Percentiles rank a stretch among this genome's conserved stretches.
These are phyloP conservation scores for Oreohelix idahoensis DNA, from an alignment of 1,140 invertebrate genomes.

Conservation along the genomic window DNA sequence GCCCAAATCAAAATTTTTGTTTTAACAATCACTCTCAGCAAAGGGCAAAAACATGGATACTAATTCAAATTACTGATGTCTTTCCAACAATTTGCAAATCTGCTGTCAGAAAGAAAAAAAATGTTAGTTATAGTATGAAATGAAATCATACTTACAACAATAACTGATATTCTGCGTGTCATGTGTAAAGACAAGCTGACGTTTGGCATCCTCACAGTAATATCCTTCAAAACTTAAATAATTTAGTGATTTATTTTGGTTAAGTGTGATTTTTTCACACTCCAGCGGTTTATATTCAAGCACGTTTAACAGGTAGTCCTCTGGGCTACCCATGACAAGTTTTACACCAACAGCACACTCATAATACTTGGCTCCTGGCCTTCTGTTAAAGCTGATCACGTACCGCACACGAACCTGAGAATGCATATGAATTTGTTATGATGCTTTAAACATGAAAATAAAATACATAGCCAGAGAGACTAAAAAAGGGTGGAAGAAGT, in stretches of 20 bases:
- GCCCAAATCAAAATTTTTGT: too few relatives aligned
- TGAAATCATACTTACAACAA: conserved; percentile 11
- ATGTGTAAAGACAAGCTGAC: neutral
- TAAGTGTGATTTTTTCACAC: conserved; percentile 1
- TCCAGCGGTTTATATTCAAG: neutral
- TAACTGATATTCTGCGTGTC: neutral
- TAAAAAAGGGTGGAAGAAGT: too few relatives aligned
- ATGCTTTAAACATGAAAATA: neutral
- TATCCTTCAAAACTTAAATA: neutral
- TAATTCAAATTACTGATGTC: too few relatives aligned
- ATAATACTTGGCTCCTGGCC: neutral
- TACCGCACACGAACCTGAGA: conserved; percentile 13
- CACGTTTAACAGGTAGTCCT: neutral
- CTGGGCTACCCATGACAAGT: neutral
- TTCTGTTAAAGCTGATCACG: conserved; percentile 1
- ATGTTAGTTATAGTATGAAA: too few relatives aligned
- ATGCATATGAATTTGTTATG: neutral
- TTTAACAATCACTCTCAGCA: too few relatives aligned
- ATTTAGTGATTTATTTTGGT: neutral
- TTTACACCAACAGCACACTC: neutral
- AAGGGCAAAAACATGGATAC: too few relatives aligned
- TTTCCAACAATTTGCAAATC: too few relatives aligned
- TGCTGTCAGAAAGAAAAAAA: too few relatives aligned
- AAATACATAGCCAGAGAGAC: too few relatives aligned
- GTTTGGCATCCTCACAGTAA: conserved; percentile 1